Base-by-base conservation (phyloP, 2,797 vertebrate genomes). In the Cossypha heuglini region DNA sequence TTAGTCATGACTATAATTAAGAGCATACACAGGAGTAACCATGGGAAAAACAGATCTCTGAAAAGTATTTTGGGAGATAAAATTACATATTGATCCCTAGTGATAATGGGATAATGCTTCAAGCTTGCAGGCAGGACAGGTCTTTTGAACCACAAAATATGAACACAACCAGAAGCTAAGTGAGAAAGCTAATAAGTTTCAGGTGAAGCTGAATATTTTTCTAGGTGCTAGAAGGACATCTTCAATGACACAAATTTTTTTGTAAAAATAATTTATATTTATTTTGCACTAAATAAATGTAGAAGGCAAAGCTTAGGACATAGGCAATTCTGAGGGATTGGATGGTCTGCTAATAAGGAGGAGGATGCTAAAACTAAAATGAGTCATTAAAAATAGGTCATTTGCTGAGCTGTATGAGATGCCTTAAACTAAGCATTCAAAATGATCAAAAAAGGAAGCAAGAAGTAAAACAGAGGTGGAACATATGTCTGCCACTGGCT, bases 81-180 rank as follows among this genome's bases (percentile, higher is more conserved):
- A 96, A 80, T 94, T 94, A 82, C 83, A 69, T 93, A 86, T 88
- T 92, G 93, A 97, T 95, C 93, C 48, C 63, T 69, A 67, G 89
- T 67, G 83, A 96, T 95, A 96, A 95, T 73, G 63, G 78, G 57
- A 82, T 95, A 97, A 95, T 71, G 20, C 85, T 90, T 90, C 61
- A 78, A 52, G 51, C 89, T 95, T 86, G 49, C 73, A 94, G 72
- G 46, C 80, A 81, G 4, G 42, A 76, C 64, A 86, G 21, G 46
- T 66, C 61, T 90, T 93, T 43, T 75, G 75, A 96, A 95, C 81
- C 79, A 87, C 38, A 68, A 91, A 88, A 94, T 97, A 90, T 38
- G 25, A 96, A 88, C 57, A 80, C 37, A 66, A 66, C 21, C 75
- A 92, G 74, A 89, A 94, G 43, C n/a, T 74, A 76, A 88, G 20